Evolutionary conservation across 2,888 invertebrate genomes (phyloP), one percentile per base, ranked within the genome.

Genomic region (Cabera pusaria): DNA sequence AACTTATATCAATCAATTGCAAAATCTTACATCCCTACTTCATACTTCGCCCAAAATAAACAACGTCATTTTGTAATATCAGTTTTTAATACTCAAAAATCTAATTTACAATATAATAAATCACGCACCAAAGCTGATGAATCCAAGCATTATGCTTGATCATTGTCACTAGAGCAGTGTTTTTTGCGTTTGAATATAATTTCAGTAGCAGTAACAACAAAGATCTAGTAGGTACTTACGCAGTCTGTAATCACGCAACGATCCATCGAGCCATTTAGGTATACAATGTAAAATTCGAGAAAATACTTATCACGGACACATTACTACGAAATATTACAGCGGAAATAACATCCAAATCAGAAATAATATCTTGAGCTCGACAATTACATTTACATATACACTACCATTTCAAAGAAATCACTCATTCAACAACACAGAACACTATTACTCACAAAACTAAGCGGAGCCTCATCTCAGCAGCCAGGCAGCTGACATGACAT

Each of bases 161-260:
- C 56, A 62, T 59, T 48, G 52, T 65, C 37, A 59, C 60, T 50
- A 52, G 56, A 70, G 64, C 65, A 64, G 62, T 71, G 56, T 70
- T 72, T 77, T 79, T 68, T 72, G 71, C 75, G 70, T 73, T 72
- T 64, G 59, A 73, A 73, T 52, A 54, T 59, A 62, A 44, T 48
- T 48, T 41, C 25, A 59, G n/a, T n/a, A 49, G 49, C 52, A 56
- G 57, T 54, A 61, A 69, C 78, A 86, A 86, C 84, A 87, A 86
- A 86, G 86, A 80, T 82, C 66, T 52, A 65, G 56, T n/a, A n/a
- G n/a, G n/a, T 64, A 82, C 83, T 81, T 78, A 77, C 79, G 73
- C 69, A 72, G 65, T 65, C 65, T 56, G 56, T 51, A 62, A 64
- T 70, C 61, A 62, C 57, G 60, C 57, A 64, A 58, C 46, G 52